Evolutionary conservation across 1,140 invertebrate genomes (phyloP).

Genomic region (Teleopsis dalmanni): DNA sequence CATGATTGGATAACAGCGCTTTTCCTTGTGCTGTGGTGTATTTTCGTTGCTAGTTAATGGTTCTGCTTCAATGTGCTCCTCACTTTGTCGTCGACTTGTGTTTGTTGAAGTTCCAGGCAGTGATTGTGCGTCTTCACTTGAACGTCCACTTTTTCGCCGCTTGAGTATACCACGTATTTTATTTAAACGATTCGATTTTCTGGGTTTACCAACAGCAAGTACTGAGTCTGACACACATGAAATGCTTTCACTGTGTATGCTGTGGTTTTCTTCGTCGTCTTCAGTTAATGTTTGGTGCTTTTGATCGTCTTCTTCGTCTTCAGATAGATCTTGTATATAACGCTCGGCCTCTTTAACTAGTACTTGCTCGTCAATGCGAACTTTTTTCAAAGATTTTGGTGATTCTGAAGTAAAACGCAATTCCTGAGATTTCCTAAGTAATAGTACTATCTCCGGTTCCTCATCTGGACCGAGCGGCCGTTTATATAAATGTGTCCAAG

Average conservation of each 20-base stretch:
- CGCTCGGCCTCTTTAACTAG: conserved; percentile 39
- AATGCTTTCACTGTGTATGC: conserved; percentile 31
- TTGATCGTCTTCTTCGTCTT: conserved; percentile 25
- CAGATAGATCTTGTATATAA: conserved; percentile 38
- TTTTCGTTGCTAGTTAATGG: not conserved
- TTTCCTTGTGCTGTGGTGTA: conserved; percentile 28
- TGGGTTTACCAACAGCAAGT: conserved; percentile 24
- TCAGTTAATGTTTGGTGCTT: conserved; percentile 17
- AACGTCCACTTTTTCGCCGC: conserved; percentile 32
- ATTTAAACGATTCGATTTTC: conserved; percentile 9
- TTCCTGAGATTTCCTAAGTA: conserved; percentile 40
- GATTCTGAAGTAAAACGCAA: conserved; percentile 39
- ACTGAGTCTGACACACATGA: conserved; percentile 41
- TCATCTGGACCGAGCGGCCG: conserved; percentile 45
- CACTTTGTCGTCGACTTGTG: conserved; percentile 28
- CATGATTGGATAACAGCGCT: conserved; percentile 51
- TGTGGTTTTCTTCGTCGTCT: conserved; percentile 22
- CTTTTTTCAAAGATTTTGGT: conserved; percentile 39
- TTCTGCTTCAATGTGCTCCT: conserved; percentile 28
- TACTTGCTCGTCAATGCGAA: conserved; percentile 40
- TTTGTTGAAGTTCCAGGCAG: conserved; percentile 33
- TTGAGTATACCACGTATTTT: conserved; percentile 21
- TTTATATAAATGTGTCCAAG: conserved; percentile 60
- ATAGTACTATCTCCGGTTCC: conserved; percentile 45
- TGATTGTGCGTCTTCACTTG: conserved; percentile 37